Evolutionary conservation across 2,888 invertebrate genomes (phyloP), one percentile per base, ranked within the genome.

Genomic region (Tillus elongatus): DNA sequence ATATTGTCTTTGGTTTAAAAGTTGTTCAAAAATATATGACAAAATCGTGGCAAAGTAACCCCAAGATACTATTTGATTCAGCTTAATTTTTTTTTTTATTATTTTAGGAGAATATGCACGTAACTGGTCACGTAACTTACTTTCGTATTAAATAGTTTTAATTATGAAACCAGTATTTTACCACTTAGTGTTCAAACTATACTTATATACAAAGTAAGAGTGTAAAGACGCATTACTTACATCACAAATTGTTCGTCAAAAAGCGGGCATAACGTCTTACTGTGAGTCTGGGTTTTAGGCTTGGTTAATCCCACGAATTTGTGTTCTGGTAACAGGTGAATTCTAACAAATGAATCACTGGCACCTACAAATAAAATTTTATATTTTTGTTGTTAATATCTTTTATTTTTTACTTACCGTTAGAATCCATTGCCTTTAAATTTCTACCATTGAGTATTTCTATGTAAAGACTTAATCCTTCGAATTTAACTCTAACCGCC

Each of bases 191-290:
- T n/a, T n/a, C n/a, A n/a, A n/a, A n/a, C n/a, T n/a, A n/a, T n/a
- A n/a, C n/a, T n/a, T n/a, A n/a, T n/a, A n/a, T n/a, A n/a, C n/a
- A n/a, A n/a, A n/a, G n/a, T n/a, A n/a, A n/a, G n/a, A n/a, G n/a
- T 39, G 15, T 34, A 15, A 41, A 31, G 4, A 19, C 8, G 8
- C 19, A 8, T 13, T 47, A 75, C 84, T 84, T 71, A 95, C 93
- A 96, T 83, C 56, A 80, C 77, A 68, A 97, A 95, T 52, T 80
- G 82, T 70, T 97, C 96, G 58, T 97, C 96, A 64, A 85, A 98
- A 3, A 93, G 70, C 0, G 97, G 96, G 65, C 90, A 93, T 29
- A 91, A 72, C 28, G 86, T 92, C 66, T 93, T 95, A 64, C 84
- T 86, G 52, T 93, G 87, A 3, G 89, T 86, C 61, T 87, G 86